A percentile compares a stretch with the other conserved stretches of the same genome.
These are phyloP conservation scores for Burhinus oedicnemus DNA, from an alignment of 2,113 vertebrate species.

Conservation along the genomic window DNA sequence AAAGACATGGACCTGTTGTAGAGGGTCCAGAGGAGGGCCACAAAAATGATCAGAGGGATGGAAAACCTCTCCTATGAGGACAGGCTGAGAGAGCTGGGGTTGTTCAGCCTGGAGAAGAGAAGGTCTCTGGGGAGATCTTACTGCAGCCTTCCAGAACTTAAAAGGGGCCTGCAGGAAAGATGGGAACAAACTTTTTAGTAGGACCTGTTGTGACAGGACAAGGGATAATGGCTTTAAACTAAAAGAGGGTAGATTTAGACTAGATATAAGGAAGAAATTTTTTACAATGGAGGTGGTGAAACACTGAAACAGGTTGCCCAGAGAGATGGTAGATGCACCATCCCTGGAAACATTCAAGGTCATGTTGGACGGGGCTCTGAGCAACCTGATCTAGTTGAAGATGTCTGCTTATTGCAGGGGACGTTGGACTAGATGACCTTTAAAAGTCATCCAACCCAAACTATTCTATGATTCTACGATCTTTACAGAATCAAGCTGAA, in stretches of 20 bases:
- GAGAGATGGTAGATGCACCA: neutral
- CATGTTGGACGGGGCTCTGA: neutral
- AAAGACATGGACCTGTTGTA: no score
- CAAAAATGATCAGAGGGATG: no score
- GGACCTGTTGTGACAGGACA: neutral
- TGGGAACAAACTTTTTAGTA: neutral
- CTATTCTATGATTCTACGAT: neutral
- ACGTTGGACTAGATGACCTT: neutral
- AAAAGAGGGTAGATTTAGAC: neutral
- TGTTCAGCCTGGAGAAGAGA: neutral
- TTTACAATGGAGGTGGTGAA: neutral
- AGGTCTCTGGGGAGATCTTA: neutral
- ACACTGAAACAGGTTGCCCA: neutral
- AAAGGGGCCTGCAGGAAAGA: neutral
- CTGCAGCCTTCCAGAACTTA: neutral
- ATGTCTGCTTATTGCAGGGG: neutral
- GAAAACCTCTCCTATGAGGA: no score
- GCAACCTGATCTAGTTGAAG: neutral
- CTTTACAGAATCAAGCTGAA: neutral
- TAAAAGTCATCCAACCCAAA: neutral
- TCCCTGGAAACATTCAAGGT: neutral
- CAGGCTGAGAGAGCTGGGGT: no score
- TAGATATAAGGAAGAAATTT: neutral
- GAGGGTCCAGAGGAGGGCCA: no score
- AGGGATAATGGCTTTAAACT: neutral